Conservation (phyloP, 2,888 invertebrate genomes). For the Fragum sueziense region DNA sequence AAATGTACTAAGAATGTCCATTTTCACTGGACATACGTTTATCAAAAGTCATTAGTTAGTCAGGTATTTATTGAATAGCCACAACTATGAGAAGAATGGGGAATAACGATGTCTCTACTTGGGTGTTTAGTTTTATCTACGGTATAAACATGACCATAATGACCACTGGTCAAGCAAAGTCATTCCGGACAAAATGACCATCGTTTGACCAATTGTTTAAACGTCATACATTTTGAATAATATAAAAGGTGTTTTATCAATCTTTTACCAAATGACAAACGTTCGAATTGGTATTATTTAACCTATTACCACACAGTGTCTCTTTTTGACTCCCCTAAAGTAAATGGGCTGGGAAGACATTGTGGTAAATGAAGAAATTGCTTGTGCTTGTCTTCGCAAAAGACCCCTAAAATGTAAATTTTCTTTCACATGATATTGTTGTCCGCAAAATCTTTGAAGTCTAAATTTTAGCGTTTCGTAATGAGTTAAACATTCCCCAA, state of each 20-base stretch:
- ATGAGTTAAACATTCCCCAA: no score
- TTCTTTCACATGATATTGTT: no score
- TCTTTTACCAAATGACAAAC: no score
- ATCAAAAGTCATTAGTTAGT: slow-evolving; percentile 8
- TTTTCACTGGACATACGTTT: no score
- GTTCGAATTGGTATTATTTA: no score
- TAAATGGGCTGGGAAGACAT: background rate
- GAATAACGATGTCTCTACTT: slow-evolving; percentile 13
- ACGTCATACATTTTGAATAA: no score
- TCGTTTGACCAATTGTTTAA: slow-evolving; percentile 1
- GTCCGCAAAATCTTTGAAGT: no score
- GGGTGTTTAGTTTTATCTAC: slow-evolving; percentile 24
- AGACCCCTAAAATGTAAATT: no score
- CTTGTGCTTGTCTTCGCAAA: background rate
- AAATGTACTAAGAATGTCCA: no score
- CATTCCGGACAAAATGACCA: slow-evolving; percentile 7
- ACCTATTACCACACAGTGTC: background rate
- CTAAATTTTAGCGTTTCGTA: no score
- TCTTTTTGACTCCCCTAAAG: background rate
- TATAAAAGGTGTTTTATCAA: no score
- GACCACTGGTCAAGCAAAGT: slow-evolving; percentile 12
- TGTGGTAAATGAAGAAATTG: background rate
- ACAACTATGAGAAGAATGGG: slow-evolving; percentile 14
- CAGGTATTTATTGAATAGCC: slow-evolving; percentile 17
- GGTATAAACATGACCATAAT: slow-evolving; percentile 15